Conservation (phyloP, 2,113 vertebrate species). For the Chloropsis cyanopogon region DNA sequence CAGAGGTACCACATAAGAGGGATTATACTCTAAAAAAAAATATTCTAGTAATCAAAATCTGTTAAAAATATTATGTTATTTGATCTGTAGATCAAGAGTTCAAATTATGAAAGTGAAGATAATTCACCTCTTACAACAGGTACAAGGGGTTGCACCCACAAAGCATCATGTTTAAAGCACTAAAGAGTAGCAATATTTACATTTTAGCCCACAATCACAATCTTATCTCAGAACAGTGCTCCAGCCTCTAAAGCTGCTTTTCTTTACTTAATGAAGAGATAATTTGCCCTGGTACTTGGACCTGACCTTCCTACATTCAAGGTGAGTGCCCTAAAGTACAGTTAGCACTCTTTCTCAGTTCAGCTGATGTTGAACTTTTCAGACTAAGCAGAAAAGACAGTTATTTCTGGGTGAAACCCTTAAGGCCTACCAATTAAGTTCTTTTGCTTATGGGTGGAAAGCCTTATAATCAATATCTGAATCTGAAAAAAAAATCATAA, state of each 20-base stretch:
- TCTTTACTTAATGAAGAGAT: neutral
- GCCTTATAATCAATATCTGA: neutral
- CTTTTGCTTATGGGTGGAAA: neutral
- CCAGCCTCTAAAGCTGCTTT: neutral
- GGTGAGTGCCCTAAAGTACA: neutral
- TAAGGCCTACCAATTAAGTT: neutral
- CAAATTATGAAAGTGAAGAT: neutral
- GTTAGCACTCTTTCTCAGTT: neutral
- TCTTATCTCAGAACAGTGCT: neutral
- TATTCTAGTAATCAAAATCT: neutral
- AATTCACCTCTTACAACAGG: neutral
- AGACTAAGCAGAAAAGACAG: neutral
- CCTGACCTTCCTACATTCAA: neutral
- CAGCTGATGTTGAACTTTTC: neutral
- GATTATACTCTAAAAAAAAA: neutral
- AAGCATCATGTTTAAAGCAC: neutral
- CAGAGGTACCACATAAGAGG: neutral
- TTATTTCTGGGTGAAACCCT: neutral
- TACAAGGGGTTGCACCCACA: rapidly evolving
- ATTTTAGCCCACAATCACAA: neutral
- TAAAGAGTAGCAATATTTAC: rapidly evolving
- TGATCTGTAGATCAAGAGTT: neutral
- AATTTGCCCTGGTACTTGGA: neutral
- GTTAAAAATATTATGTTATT: neutral
- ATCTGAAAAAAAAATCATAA: neutral